Conservation (phyloP, 2,797 vertebrate genomes). For the Channa striata region DNA sequence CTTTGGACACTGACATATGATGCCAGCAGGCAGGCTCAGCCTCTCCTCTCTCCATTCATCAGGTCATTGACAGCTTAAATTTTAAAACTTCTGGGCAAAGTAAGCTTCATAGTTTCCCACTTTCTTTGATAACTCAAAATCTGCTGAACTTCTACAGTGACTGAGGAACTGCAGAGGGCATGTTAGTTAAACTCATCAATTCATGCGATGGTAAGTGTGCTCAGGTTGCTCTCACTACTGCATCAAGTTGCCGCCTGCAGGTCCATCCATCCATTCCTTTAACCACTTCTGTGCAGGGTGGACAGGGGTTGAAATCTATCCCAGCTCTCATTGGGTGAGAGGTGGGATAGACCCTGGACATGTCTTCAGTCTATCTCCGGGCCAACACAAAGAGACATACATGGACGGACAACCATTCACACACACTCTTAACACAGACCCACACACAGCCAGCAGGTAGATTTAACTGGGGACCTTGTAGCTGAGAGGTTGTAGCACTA, state of each 20-base stretch:
- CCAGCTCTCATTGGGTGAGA: too few species aligned
- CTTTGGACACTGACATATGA: slow-evolving; percentile 82
- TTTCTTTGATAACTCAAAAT: slow-evolving; percentile 74
- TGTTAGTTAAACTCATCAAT: slow-evolving; percentile 21
- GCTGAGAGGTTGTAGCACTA: too few species aligned
- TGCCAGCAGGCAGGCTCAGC: slow-evolving; percentile 64
- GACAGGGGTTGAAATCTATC: too few species aligned
- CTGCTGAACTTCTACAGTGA: slow-evolving; percentile 49
- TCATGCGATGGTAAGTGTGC: not conserved
- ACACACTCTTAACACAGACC: too few species aligned
- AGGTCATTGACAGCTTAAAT: slow-evolving; percentile 82
- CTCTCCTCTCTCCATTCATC: slow-evolving; percentile 80
- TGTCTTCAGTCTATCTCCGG: too few species aligned
- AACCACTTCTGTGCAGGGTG: too few species aligned
- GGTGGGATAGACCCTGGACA: too few species aligned
- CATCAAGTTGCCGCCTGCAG: not conserved
- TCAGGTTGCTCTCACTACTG: not conserved
- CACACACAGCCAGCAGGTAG: too few species aligned
- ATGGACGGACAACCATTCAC: too few species aligned
- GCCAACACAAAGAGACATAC: too few species aligned
- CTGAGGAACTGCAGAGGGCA: slow-evolving; percentile 34
- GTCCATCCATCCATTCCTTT: not conserved
- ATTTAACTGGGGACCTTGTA: too few species aligned
- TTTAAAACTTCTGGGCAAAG: slow-evolving; percentile 79
- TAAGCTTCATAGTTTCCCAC: slow-evolving; percentile 80